phyloP scores from a whole-genome alignment of 2,888 invertebrate species.

The Tridacna gigas region DNA sequence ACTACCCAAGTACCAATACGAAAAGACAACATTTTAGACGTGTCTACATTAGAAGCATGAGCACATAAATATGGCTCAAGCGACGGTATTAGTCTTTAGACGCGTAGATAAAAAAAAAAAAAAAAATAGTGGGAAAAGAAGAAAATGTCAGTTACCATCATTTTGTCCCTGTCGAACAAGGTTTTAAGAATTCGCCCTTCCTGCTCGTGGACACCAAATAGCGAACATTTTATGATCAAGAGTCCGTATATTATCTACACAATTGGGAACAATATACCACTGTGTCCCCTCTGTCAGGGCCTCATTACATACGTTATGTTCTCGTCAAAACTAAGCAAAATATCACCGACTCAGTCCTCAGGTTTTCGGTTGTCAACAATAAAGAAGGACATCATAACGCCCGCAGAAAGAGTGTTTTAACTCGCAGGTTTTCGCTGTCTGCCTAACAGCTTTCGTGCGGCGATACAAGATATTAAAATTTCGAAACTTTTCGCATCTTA shows the following conservation, averaged over 20 bases:
- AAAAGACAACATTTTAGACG: too few relatives aligned
- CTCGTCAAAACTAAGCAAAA: neutral
- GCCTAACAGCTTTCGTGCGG: constrained; percentile 14
- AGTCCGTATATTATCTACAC: neutral
- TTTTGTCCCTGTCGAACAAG: too few relatives aligned
- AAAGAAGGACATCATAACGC: neutral
- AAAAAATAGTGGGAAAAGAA: too few relatives aligned
- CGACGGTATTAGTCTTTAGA: too few relatives aligned
- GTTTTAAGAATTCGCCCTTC: too few relatives aligned
- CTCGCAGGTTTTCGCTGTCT: neutral
- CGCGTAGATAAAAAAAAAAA: too few relatives aligned
- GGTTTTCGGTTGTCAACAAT: neutral
- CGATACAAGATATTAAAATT: neutral
- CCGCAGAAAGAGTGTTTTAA: constrained; percentile 26
- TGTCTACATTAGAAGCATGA: too few relatives aligned
- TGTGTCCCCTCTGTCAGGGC: neutral
- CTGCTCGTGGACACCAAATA: too few relatives aligned
- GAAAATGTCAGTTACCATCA: too few relatives aligned
- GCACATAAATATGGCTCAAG: too few relatives aligned
- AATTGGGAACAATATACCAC: neutral
- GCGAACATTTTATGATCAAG: too few relatives aligned
- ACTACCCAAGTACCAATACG: too few relatives aligned
- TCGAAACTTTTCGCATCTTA: constrained; percentile 4
- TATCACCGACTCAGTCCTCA: neutral
- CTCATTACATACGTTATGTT: neutral